Percentiles rank a stretch among this genome's conserved stretches.
These are phyloP conservation scores for Crax fasciolata DNA, from an alignment of 2,797 vertebrate species.

Conservation along the genomic window DNA sequence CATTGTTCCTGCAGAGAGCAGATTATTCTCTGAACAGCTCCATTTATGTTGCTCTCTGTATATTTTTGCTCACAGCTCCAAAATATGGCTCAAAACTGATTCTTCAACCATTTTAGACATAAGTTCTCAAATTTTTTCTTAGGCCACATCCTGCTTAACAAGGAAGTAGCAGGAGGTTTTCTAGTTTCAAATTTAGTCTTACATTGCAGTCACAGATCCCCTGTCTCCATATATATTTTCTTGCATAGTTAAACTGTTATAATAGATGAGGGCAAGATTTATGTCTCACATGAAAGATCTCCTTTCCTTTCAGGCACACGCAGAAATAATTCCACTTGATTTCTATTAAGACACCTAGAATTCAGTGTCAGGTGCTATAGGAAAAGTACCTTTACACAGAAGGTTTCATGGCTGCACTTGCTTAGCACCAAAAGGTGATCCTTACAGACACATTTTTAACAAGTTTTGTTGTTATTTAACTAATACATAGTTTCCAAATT, in stretches of 20 bases:
- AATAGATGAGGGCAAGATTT: neutral
- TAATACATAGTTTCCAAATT: neutral
- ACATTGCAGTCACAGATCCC: neutral
- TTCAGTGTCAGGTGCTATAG: neutral
- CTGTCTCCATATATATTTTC: neutral
- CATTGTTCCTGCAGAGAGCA: slow-evolving; percentile 21
- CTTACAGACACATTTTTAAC: neutral
- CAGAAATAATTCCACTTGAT: neutral
- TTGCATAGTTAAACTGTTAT: neutral
- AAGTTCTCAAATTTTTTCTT: neutral
- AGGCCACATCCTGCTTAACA: neutral
- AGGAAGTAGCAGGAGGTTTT: neutral
- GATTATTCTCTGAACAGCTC: slow-evolving; percentile 2
- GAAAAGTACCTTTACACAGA: neutral
- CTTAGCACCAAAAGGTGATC: neutral
- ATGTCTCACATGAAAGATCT: neutral
- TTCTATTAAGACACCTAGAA: neutral
- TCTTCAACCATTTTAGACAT: neutral
- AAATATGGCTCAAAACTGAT: neutral
- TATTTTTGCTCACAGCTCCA: neutral
- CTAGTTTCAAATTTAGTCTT: neutral
- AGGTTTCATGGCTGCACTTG: neutral
- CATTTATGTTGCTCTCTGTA: neutral
- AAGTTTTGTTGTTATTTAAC: neutral
- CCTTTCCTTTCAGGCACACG: neutral